Evolutionary conservation across 2,888 invertebrate genomes (phyloP).

Genomic region (Tachina lurida): DNA sequence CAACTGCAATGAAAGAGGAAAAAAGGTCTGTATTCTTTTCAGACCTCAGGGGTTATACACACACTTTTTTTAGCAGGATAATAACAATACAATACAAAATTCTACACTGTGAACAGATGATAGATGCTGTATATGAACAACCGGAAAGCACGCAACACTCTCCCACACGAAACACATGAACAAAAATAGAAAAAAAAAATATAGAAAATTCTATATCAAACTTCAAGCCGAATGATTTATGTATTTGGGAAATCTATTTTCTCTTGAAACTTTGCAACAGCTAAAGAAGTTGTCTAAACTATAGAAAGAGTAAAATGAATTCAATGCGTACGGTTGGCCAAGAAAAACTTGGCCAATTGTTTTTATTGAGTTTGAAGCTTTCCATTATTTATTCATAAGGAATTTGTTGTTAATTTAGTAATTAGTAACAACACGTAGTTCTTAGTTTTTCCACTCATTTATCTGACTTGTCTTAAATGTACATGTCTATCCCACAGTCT

Average conservation of each 20-base stretch:
- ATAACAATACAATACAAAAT: constrained; percentile 21
- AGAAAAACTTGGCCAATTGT: constrained; percentile 30
- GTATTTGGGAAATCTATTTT: constrained; percentile 36
- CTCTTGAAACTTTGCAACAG: not conserved
- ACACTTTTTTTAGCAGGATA: constrained; percentile 52
- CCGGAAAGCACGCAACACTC: constrained; percentile 79
- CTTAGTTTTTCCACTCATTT: constrained; percentile 11
- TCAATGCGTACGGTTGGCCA: not conserved
- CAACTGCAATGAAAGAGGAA: constrained; percentile 51
- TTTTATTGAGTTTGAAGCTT: constrained; percentile 13
- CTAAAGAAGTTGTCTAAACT: constrained; percentile 35
- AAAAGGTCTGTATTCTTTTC: not conserved
- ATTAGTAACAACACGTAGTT: constrained; percentile 67
- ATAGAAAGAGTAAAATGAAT: not conserved
- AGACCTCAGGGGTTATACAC: constrained; percentile 2
- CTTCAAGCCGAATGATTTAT: constrained; percentile 77
- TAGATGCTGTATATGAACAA: constrained; percentile 76
- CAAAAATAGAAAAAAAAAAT: constrained; percentile 45
- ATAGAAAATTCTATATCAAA: constrained; percentile 46
- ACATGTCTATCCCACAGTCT: not conserved
- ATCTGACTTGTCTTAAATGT: not conserved
- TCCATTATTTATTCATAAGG: constrained; percentile 27
- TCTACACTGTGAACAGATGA: constrained; percentile 1
- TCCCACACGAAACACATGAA: constrained; percentile 50
- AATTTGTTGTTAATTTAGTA: constrained; percentile 65